Conservation (phyloP, 2,888 invertebrate species). For the Cetonia aurata region DNA sequence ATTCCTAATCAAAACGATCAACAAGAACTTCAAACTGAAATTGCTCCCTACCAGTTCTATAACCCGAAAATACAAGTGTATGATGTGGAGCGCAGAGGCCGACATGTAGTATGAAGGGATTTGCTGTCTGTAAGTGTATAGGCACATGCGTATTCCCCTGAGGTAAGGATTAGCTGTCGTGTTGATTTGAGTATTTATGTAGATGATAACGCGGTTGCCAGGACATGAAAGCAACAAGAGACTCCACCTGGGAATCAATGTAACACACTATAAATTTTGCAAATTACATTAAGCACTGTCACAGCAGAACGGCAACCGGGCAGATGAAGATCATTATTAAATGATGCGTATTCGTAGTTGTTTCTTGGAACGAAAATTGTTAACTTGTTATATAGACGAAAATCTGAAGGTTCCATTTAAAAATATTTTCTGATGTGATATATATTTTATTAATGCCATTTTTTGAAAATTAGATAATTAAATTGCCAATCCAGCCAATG, state of each 20-base stretch:
- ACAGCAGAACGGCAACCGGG: neutral
- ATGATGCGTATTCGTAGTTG: neutral
- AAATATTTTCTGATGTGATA: too few relatives aligned
- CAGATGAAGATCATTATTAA: neutral
- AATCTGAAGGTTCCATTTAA: too few relatives aligned
- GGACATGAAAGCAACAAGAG: constrained; percentile 23
- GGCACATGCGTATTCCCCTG: constrained; percentile 5
- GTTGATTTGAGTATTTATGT: constrained; percentile 22
- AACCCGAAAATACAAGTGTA: too few relatives aligned
- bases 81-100: too few relatives aligned
- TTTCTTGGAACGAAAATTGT: neutral
- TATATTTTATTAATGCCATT: too few relatives aligned
- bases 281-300: constrained; percentile 18
- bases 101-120: neutral
- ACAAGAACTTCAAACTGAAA: too few relatives aligned
- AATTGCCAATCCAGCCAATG: too few relatives aligned
- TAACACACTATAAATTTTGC: constrained; percentile 21
- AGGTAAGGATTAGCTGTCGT: constrained; percentile 17
- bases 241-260: constrained; percentile 10
- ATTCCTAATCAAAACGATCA: too few relatives aligned
- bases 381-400: too few relatives aligned
- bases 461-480: too few relatives aligned
- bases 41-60: too few relatives aligned
- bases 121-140: neutral
- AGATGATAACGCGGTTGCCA: constrained; percentile 3